A percentile compares a stretch with the other conserved stretches of the same genome.
Evolutionary conservation across 2,888 invertebrate genomes (phyloP).

Genomic region (Tolmerus cingulatus): DNA sequence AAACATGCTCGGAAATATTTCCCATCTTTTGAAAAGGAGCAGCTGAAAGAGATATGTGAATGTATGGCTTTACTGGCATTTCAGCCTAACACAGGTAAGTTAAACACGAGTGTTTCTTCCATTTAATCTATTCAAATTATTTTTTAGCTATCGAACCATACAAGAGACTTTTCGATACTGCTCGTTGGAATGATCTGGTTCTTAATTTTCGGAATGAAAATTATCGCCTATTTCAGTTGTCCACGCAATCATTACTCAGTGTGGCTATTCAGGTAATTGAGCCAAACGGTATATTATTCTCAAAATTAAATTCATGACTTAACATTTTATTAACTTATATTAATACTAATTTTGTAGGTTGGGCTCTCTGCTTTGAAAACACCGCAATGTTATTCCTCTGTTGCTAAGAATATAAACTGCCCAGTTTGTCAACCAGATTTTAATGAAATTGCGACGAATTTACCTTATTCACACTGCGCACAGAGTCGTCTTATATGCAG

Average conservation of each 20-base stretch:
- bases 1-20: conserved; percentile 94
- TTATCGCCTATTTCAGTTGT: conserved; percentile 92
- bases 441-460: conserved; percentile 80
- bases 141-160: conserved; percentile 73
- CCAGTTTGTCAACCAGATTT: conserved; percentile 92
- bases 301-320: neutral
- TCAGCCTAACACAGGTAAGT: conserved; percentile 76
- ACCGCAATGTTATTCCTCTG: conserved; percentile 80
- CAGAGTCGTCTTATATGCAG: conserved; percentile 94
- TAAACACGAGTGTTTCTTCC: neutral
- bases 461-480: conserved; percentile 96
- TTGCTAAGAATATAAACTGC: conserved; percentile 82
- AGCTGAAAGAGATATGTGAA: conserved; percentile 86
- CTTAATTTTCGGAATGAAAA: conserved; percentile 93
- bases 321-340: neutral
- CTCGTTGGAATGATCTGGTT: conserved; percentile 84
- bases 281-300: neutral
- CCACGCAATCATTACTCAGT: conserved; percentile 89
- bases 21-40: conserved; percentile 85
- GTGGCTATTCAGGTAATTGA: conserved; percentile 76
- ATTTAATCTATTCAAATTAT: neutral
- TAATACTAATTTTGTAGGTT: conserved; percentile 64
- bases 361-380: conserved; percentile 96
- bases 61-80: conserved; percentile 97
- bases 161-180: conserved; percentile 70